Base-by-base conservation (phyloP, 92 coral and sea anemone species). In the Zoanthus solanderi region DNA sequence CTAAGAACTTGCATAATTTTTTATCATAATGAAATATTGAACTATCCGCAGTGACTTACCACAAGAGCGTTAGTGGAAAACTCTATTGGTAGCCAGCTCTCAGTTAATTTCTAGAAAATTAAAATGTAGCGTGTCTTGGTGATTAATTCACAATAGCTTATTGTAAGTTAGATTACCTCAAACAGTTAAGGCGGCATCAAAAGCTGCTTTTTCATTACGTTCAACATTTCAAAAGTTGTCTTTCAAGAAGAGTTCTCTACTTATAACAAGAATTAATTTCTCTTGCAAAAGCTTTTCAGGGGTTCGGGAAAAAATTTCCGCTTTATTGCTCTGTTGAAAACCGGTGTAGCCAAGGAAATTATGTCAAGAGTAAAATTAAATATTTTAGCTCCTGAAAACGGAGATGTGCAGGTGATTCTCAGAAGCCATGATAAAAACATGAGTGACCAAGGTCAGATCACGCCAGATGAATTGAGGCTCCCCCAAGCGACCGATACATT, bases 321-420 rank as follows among this genome's bases (percentile, higher is more conserved):
- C 69, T 16, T 17, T 17, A 63, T 6, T 18, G 9, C 10, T 17
- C 23, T 17, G 28, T 63, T 63, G 6, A 7, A 60, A 1, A 17
- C 3, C 32, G 3, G 17, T 17, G 66, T 23, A 63, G n/a, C 17
- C 2, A n/a, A 63, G 56, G 10, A 50, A 50, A 11, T 50, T 50
- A 81, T 81, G 85, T 81, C 85, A 28, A 60, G 85, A 0, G 85
- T 81, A 7, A 81, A 81, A 53, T 29, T 81, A 66, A 46, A 81
- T 54, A 81, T 81, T 31, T 66, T 81, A 42, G 85, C 85, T 68
- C 47, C 85, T 16, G 75, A 81, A 37, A 65, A 81, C 46, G 85
- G 85, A 16, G 85, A 81, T 46, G 46, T 81, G 15, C 85, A 81
- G 74, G 85, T 81, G 74, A 81, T 81, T 45, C 29, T 81, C 34